Conservation (phyloP, 2,113 vertebrate species). For the Cheirogaleus medius region DNA sequence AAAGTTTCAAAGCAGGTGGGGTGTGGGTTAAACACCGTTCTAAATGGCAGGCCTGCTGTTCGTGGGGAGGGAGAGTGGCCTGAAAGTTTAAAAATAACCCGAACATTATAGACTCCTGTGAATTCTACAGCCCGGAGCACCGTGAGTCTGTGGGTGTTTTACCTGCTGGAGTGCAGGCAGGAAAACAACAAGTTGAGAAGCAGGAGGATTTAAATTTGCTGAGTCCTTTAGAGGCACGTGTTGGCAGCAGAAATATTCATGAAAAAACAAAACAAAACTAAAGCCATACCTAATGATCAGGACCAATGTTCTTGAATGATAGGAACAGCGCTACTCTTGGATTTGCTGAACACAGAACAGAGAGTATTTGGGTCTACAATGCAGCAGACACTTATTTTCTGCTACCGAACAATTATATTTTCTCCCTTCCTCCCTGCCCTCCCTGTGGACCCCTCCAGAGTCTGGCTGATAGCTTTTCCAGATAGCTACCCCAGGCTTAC, state of each 20-base stretch:
- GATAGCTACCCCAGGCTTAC: neutral
- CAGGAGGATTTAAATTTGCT: constrained; percentile 61
- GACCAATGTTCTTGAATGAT: neutral
- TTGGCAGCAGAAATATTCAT: constrained; percentile 45
- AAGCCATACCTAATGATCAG: neutral
- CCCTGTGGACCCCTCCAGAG: neutral
- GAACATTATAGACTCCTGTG: constrained; percentile 79
- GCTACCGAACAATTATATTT: neutral
- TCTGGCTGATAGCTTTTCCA: neutral
- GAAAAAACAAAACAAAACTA: neutral
- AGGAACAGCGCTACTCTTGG: neutral
- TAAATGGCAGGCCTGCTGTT: constrained; percentile 82
- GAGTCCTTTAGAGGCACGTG: constrained; percentile 8
- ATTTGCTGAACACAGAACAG: neutral
- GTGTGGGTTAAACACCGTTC: constrained; percentile 80
- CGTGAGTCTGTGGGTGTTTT: constrained; percentile 76
- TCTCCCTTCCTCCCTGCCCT: neutral
- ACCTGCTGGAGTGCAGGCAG: constrained; percentile 77
- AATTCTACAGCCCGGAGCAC: constrained; percentile 74
- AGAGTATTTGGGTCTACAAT: neutral
- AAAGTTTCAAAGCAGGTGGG: constrained; percentile 78
- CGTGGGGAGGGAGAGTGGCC: constrained; percentile 70
- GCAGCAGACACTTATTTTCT: neutral
- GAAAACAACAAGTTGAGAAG: constrained; percentile 71
- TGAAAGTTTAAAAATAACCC: constrained; percentile 79